phyloP scores from a whole-genome alignment of 2,797 vertebrate genomes.

The Molossus alvarezi region DNA sequence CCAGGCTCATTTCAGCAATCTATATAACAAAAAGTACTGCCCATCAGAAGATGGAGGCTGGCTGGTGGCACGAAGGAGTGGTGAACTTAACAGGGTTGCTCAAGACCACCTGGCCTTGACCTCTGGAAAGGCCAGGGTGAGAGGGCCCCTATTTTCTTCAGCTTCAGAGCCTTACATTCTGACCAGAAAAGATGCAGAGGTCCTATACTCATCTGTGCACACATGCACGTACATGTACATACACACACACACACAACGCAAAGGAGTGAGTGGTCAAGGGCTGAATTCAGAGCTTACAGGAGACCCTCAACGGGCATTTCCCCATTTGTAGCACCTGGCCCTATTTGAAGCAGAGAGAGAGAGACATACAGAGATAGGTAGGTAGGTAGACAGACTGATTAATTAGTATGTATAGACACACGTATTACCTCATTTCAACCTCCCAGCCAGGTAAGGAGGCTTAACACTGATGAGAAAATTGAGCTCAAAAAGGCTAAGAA shows the following conservation, averaged over 20 bases:
- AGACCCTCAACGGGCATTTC: neutral
- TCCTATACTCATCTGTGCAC: neutral
- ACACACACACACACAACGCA: neutral
- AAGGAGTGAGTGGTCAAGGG: neutral
- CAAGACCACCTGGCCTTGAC: neutral
- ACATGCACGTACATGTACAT: fast-evolving
- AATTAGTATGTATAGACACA: neutral
- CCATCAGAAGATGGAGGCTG: neutral
- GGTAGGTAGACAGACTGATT: neutral
- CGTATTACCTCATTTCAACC: neutral
- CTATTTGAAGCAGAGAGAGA: neutral
- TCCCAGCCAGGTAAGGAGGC: neutral
- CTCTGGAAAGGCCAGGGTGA: neutral
- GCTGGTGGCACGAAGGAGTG: neutral
- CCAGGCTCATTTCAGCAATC: neutral
- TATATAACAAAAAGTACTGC: neutral
- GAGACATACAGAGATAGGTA: neutral
- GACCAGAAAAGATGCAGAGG: neutral
- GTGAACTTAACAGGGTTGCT: neutral
- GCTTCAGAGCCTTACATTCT: neutral
- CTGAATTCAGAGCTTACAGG: neutral
- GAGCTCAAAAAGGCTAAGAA: neutral
- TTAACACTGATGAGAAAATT: neutral
- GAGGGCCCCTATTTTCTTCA: neutral
- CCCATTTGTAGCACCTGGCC: neutral